These are phyloP conservation scores for Trichomalopsis sarcophagae DNA, from an alignment of 1,140 invertebrate genomes.

Conservation along the genomic window DNA sequence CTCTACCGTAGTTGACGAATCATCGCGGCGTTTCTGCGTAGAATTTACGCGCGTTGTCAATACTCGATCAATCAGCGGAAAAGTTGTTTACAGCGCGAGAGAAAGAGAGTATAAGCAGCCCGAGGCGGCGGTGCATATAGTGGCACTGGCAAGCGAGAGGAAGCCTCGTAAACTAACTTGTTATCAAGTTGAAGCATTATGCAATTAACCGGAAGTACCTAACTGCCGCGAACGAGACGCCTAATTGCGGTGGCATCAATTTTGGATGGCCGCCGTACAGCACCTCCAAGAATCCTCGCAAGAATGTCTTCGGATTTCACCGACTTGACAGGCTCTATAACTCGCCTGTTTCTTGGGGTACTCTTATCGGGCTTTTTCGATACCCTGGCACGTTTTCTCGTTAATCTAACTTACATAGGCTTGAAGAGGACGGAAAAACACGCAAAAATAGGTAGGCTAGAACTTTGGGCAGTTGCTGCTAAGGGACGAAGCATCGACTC, in stretches of 20 bases:
- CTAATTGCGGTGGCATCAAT: constrained; percentile 54
- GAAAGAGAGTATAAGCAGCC: background rate
- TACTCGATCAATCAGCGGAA: background rate
- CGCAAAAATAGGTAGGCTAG: too few relatives aligned
- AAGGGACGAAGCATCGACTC: too few relatives aligned
- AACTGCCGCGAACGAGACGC: constrained; percentile 52
- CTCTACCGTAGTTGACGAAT: background rate
- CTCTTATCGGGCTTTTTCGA: too few relatives aligned
- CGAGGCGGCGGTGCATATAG: constrained; percentile 14
- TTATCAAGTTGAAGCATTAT: constrained; percentile 57
- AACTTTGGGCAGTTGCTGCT: too few relatives aligned
- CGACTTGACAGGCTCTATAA: too few relatives aligned
- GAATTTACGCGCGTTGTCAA: too few relatives aligned
- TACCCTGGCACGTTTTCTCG: too few relatives aligned
- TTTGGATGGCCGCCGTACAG: constrained; percentile 36
- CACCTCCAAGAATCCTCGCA: too few relatives aligned
- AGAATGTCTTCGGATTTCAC: background rate
- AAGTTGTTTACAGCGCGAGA: background rate
- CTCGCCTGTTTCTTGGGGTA: too few relatives aligned
- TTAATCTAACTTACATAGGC: too few relatives aligned
- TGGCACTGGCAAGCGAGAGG: background rate
- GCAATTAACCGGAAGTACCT: constrained; percentile 56
- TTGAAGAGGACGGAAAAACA: too few relatives aligned
- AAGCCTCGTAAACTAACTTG: constrained; percentile 55
- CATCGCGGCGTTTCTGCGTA: too few relatives aligned